Evolutionary conservation across 2,888 invertebrate genomes (phyloP).

Genomic region (Muschampia plurimacula): DNA sequence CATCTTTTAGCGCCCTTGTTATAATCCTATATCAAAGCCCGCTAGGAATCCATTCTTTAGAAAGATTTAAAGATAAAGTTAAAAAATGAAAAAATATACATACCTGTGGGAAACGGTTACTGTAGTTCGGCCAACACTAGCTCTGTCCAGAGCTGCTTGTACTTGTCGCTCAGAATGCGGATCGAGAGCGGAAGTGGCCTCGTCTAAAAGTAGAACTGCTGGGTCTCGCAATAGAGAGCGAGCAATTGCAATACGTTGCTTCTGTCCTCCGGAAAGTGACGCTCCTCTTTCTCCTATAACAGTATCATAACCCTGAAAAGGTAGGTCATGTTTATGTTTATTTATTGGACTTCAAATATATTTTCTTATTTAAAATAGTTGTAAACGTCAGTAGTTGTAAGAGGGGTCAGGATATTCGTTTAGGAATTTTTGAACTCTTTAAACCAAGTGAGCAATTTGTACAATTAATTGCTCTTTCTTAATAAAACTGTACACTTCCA

Average conservation of each 20-base stretch:
- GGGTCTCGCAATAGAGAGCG: slow-evolving; percentile 92
- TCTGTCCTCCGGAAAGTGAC: slow-evolving; percentile 93
- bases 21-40: no score
- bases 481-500: no score
- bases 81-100: no score
- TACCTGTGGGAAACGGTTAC: slow-evolving; percentile 90
- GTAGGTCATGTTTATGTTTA: not conserved
- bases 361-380: no score
- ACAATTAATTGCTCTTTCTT: no score
- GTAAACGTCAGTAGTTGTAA: no score
- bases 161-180: slow-evolving; percentile 92
- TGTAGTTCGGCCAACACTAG: slow-evolving; percentile 90
- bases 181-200: slow-evolving; percentile 94
- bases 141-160: slow-evolving; percentile 91
- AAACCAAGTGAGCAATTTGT: no score
- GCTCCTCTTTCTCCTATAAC: slow-evolving; percentile 93
- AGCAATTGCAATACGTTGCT: slow-evolving; percentile 94
- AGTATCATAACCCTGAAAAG: slow-evolving; percentile 89
- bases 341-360: no score
- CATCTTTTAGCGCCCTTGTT: no score
- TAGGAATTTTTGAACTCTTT: no score
- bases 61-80: not conserved
- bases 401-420: no score
- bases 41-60: no score
- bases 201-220: slow-evolving; percentile 90